Conservation (phyloP, 2,888 invertebrate genomes). For the Fissipunctia ypsillon region DNA sequence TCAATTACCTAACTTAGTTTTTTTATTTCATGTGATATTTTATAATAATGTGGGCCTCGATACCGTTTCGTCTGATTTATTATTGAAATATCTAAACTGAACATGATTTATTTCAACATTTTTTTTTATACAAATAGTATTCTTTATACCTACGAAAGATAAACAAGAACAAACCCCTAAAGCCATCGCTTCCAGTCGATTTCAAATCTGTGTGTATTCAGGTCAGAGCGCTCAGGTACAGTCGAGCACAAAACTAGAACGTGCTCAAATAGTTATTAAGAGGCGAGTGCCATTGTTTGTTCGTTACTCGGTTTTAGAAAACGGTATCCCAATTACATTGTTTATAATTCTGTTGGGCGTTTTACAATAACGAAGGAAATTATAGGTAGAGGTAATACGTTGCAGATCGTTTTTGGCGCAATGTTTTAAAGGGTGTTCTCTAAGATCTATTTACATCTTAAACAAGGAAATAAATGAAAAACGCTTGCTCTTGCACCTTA, state of each 20-base stretch:
- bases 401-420: background rate
- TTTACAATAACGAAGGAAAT: background rate
- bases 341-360: background rate
- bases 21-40: background rate
- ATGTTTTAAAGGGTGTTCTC: background rate
- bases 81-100: background rate
- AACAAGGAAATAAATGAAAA: background rate
- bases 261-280: constrained; percentile 53
- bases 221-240: constrained; percentile 59
- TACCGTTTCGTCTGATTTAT: background rate
- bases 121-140: background rate
- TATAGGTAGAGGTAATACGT: background rate
- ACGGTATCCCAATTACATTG: background rate
- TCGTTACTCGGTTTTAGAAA: constrained; percentile 35
- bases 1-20: background rate
- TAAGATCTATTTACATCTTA: background rate
- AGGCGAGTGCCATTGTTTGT: constrained; percentile 41
- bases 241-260: constrained; percentile 43
- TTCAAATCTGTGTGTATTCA: constrained; percentile 53
- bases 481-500: background rate
- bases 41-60: background rate
- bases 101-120: background rate
- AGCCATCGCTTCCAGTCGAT: constrained; percentile 58
- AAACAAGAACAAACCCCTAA: constrained; percentile 34
- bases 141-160: background rate